Evolutionary conservation across 2,888 invertebrate genomes (phyloP), one percentile per base, ranked within the genome.

Genomic region (Tolmerus cingulatus): DNA sequence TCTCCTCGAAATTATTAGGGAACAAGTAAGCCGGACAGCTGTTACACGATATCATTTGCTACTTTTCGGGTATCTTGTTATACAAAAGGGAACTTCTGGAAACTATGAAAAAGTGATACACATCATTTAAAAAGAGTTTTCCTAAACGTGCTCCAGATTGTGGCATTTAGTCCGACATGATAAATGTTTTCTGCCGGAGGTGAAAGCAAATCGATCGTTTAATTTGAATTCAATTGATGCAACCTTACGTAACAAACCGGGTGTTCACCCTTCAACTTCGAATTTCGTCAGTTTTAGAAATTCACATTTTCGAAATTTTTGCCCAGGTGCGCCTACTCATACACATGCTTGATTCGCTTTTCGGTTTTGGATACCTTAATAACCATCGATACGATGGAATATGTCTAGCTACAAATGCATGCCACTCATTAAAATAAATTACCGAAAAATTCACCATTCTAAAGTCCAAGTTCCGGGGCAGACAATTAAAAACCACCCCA

Each of bases 121-220:
- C 82, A 82, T 82, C 57, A 82, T 82, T 82, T 82, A 82, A 82
- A 82, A 82, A 82, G 37, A 82, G 82, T 82, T 82, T 82, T 82
- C 82, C 82, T 82, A 82, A 82, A 82, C 82, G 82, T 82, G 82
- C 82, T 51, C 82, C 82, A 82, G 82, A 46, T 82, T 82, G 57
- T 66, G 51, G 51, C 82, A 66, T 82, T 82, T 82, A 82, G 57
- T 7, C 51, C 37, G 8, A 82, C 55, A 82, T 82, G 82, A 82
- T 82, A 82, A 82, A 66, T 82, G 82, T 82, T 82, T 82, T 82
- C 82, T 57, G n/a, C 37, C 2, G 23, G 55, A 82, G 76, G 76
- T 76, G 76, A 76, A 66, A 82, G 66, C 34, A 40, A 30, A 57
- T 57, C 57, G 82, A 82, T 57, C 57, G 66, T 57, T 82, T 82